Base-by-base conservation (phyloP, 2,797 vertebrate genomes). In the Siniperca obscura region DNA sequence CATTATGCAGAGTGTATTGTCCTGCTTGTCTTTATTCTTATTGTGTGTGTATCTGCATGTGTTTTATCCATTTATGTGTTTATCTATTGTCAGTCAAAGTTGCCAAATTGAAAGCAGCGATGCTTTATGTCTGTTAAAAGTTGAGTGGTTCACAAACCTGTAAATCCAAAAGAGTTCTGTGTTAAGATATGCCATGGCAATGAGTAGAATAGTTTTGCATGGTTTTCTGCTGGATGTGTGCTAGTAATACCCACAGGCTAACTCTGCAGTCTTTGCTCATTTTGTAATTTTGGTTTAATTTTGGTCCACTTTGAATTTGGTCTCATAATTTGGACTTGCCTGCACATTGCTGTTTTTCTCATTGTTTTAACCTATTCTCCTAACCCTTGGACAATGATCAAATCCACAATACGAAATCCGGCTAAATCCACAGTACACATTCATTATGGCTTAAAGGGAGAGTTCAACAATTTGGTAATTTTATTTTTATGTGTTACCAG, bases 1-100 rank as follows among this genome's bases (percentile, higher is more conserved):
- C 57, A 67, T 48, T 67, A 68, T 14, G 7, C 76, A 57, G 34
- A 75, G 25, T 72, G 17, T 70, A 67, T 38, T 59, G 17, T 71
- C 36, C 44, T 42, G 7, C 42, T 59, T 14, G 34, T 36, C 4
- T 66, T 74, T 27, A 38, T 34, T 40, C 1, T 44, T 61, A 46
- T 53, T 13, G 46, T 48, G 27, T 56, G 57, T 75, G 27, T 78
- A 67, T 72, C 56, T 86, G 76, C 68, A 82, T 86, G 82, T 21
- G 1, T 73, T 81, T 73, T n/a, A 22, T 53, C 21, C 14, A 76
- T 64, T 2, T 12, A 3, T 64, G 8, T 70, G 36, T 36, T 67
- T 36, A 72, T 60, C 3, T 65, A 5, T 16, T 62, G 5, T 48
- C 46, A 59, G 2, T 21, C 38, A 9, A 7, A 50, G 13, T 81